Evolutionary conservation across 2,888 invertebrate genomes (phyloP).

Genomic region (Synanthedon myopaeformis): DNA sequence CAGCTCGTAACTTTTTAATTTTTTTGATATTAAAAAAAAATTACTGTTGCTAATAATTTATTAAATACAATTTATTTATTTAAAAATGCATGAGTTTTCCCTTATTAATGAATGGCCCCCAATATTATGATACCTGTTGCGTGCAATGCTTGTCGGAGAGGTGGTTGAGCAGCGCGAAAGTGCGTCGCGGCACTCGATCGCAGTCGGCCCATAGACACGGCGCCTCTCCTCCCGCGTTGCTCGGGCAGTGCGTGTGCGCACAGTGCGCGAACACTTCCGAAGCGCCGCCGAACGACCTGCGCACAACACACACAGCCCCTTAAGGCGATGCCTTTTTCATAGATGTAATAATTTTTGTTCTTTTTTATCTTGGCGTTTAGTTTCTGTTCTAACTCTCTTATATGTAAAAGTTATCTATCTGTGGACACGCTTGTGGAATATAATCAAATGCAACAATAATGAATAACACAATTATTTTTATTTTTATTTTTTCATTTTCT

Average conservation of each 20-base stretch:
- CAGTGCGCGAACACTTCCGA: conserved; percentile 90
- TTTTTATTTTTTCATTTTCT: too few relatives aligned
- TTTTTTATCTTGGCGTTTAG: too few relatives aligned
- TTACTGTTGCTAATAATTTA: too few relatives aligned
- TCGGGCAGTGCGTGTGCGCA: conserved; percentile 85
- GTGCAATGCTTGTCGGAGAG: conserved; percentile 95
- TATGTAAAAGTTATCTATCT: too few relatives aligned
- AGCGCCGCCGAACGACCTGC: conserved; percentile 78
- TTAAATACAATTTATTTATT: background rate
- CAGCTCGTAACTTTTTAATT: too few relatives aligned
- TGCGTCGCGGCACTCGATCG: conserved; percentile 88
- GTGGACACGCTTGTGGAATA: too few relatives aligned
- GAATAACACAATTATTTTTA: too few relatives aligned
- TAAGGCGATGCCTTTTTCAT: too few relatives aligned
- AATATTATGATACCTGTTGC: conserved; percentile 74
- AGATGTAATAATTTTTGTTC: background rate
- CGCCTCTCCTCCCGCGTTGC: conserved; percentile 74
- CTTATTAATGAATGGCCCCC: background rate
- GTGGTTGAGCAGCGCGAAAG: conserved; percentile 97
- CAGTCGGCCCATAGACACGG: conserved; percentile 92
- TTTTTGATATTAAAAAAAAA: too few relatives aligned
- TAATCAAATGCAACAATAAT: too few relatives aligned
- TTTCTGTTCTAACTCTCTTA: too few relatives aligned
- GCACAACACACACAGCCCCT: background rate
- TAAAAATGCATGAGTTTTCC: background rate